These are phyloP conservation scores for Leptatherina wallacei DNA, from an alignment of 2,797 vertebrate genomes.

Conservation along the genomic window DNA sequence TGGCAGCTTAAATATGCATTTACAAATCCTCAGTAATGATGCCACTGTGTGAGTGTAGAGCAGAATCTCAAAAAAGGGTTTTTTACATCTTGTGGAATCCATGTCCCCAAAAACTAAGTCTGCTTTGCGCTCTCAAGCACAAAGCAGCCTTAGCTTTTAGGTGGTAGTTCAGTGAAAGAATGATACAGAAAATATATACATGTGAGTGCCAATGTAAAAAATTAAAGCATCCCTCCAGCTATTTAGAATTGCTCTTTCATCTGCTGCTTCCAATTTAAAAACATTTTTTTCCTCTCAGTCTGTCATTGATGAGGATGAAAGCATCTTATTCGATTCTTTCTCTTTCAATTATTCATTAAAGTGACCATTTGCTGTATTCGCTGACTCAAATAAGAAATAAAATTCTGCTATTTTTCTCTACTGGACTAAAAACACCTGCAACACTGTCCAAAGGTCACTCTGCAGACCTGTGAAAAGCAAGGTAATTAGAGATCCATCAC, in stretches of 20 bases:
- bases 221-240: not conserved
- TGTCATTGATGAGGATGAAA: not conserved
- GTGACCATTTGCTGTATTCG: slow-evolving; percentile 1
- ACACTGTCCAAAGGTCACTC: slow-evolving; percentile 18
- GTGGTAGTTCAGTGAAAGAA: not conserved
- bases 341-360: not conserved
- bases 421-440: slow-evolving; percentile 10
- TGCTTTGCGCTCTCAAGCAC: not conserved
- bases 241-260: not conserved
- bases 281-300: too few species aligned
- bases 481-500: slow-evolving; percentile 25
- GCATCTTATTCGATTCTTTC: too few species aligned
- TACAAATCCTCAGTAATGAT: not conserved
- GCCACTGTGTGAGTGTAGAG: not conserved
- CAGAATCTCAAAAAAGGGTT: not conserved
- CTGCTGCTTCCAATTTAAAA: too few species aligned
- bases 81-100: not conserved
- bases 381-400: not conserved
- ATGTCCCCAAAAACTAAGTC: not conserved
- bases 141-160: not conserved
- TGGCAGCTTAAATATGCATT: not conserved
- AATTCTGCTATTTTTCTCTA: not conserved
- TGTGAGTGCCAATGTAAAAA: not conserved
- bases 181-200: not conserved
- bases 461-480: slow-evolving; percentile 37